Evolutionary conservation across 1,140 invertebrate species (phyloP).

Genomic region (Aplysia californica): DNA sequence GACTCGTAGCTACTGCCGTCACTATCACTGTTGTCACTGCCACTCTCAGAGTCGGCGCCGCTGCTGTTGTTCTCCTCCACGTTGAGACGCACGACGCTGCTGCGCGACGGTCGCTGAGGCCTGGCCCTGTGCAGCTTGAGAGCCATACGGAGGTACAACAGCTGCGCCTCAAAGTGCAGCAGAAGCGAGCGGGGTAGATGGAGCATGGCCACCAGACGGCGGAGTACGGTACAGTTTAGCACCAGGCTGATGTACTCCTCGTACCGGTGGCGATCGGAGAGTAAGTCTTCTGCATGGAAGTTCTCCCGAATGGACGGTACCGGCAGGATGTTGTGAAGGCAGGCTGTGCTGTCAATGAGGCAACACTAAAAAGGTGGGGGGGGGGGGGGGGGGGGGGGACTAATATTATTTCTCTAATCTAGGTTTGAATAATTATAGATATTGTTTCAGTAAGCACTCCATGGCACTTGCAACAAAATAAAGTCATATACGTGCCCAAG

Average conservation of each 20-base stretch:
- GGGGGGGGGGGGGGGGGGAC: no score
- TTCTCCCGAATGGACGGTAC: constrained; percentile 40
- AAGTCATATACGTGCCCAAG: no score
- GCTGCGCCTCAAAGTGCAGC: constrained; percentile 50
- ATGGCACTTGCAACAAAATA: no score
- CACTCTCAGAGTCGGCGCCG: constrained; percentile 11
- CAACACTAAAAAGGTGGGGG: constrained; percentile 34
- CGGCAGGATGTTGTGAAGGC: constrained; percentile 46
- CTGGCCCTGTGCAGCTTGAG: constrained; percentile 43
- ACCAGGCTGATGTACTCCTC: constrained; percentile 54
- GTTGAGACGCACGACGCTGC: constrained; percentile 9
- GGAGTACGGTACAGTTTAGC: constrained; percentile 48
- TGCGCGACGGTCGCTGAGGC: constrained; percentile 37
- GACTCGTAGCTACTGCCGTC: constrained; percentile 3
- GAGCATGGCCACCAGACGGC: constrained; percentile 39
- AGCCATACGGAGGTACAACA: constrained; percentile 50
- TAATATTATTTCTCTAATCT: no score
- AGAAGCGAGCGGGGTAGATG: constrained; percentile 45
- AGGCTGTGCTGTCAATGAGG: constrained; percentile 44
- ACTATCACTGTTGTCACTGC: constrained; percentile 36
- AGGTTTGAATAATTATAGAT: no score
- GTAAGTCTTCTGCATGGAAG: constrained; percentile 38
- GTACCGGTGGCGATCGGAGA: constrained; percentile 37
- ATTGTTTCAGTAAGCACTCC: no score
- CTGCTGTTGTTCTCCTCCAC: neutral